Evolutionary conservation across 2,113 vertebrate genomes (phyloP), one percentile per base, ranked within the genome.

Genomic region (Cebidichthys violaceus): DNA sequence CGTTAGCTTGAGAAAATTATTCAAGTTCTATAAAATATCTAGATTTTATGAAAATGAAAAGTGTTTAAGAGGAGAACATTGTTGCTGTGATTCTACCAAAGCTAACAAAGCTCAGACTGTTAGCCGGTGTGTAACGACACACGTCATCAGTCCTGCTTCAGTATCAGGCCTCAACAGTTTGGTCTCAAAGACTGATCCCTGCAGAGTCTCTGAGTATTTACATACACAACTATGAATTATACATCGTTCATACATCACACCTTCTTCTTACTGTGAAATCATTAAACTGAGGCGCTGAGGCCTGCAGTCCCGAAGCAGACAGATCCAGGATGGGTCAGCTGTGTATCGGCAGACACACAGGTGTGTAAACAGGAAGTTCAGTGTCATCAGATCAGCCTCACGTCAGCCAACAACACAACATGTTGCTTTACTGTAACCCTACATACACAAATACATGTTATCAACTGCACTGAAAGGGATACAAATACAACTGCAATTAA

Each of bases 321-420:
- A 52, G 43, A 64, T 70, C 52, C 57, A 71, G 59, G 14, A 4
- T 24, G 33, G 6, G 24, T 29, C 50, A 9, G 5, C 47, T 11
- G 9, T 33, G 31, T 15, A 17, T 6, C 17, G 22, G 4, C 66
- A 13, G 31, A 22, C 54, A 15, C 54, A 27, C 67, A 70, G 66
- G 60, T 80, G 69, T 72, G 55, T 72, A 13, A 10, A 2, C 77
- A 79, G 67, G 68, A 71, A 4, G 50, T 50, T 50, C 77, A 1
- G 45, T 7, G 45, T 17, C 45, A 47, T 47, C 45, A 47, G 2
- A 43, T 65, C 24, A 65, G 43, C 29, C 55, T 59, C 52, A 77
- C 29, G 20, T 61, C 61, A 27, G 29, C 52, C 2, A 55, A 4
- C 35, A 20, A 22, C 22, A 65, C 35, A 39, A 14, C 14, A 22